Evolutionary conservation across 2,888 invertebrate genomes (phyloP).

Genomic region (Mamestra brassicae): DNA sequence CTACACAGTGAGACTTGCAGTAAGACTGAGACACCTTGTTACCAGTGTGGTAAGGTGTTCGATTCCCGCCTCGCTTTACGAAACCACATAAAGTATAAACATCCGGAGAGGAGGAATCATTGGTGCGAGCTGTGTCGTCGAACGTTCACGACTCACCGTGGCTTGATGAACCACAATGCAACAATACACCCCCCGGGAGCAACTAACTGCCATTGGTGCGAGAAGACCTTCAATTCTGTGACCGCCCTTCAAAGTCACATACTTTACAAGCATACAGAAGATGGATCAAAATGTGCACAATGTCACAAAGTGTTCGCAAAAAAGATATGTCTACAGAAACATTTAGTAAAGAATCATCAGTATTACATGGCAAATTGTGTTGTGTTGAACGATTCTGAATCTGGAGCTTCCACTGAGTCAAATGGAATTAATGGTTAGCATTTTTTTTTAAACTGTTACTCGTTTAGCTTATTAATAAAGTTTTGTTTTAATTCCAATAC

Average conservation of each 20-base stretch:
- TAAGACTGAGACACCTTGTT: constrained; percentile 73
- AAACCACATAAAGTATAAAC: constrained; percentile 81
- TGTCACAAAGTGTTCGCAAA: constrained; percentile 77
- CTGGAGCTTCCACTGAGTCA: constrained; percentile 14
- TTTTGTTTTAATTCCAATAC: constrained; percentile 1
- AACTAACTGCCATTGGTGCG: constrained; percentile 73
- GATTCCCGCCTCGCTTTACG: constrained; percentile 74
- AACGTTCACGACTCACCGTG: constrained; percentile 73
- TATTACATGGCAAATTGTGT: constrained; percentile 17
- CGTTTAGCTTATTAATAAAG: constrained; percentile 1
- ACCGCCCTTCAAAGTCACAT: constrained; percentile 76
- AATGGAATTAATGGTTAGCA: constrained; percentile 16
- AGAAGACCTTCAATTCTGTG: constrained; percentile 71
- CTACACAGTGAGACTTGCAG: constrained; percentile 72
- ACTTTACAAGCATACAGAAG: constrained; percentile 74
- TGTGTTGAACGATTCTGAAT: constrained; percentile 15
- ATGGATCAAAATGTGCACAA: constrained; percentile 69
- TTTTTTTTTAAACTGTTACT: neutral
- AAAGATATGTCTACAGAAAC: constrained; percentile 67
- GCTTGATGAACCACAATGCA: constrained; percentile 76
- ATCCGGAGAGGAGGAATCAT: constrained; percentile 71
- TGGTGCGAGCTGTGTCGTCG: constrained; percentile 78
- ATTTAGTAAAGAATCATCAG: constrained; percentile 72
- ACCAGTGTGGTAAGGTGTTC: constrained; percentile 76
- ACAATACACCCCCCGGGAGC: constrained; percentile 74